Base-by-base conservation (phyloP, 1,140 invertebrate species). In the Drosophila varians region DNA sequence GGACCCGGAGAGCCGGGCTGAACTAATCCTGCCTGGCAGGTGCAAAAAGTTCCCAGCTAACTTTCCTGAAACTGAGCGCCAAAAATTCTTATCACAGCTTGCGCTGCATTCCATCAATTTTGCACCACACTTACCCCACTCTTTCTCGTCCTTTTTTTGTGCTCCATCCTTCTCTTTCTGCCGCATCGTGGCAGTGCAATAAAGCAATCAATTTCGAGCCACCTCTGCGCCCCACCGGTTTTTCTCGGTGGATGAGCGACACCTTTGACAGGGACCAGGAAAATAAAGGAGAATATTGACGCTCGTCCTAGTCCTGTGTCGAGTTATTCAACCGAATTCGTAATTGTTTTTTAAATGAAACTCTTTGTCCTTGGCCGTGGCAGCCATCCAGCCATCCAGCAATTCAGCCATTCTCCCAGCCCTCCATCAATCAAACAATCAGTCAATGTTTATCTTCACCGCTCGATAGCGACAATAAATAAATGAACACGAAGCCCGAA, bases 331-430 rank as follows among this genome's bases (percentile, higher is more conserved):
- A 77, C 56, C 61, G 54, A 64, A 57, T 46, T 57, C 53, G 68
- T 82, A 86, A 87, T 86, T 86, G 82, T 80, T 77, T 31, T 87
- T 86, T 73, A 74, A 87, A 73, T 70, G 80, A 56, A 86, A 80
- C 68, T 74, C 82, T 65, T 58, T 69, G 40, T 48, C 74, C 58
- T 62, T 74, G 76, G 60, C 71, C 60, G 25, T 60, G 72, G 49
- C 60, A 42, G 16, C 4, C 52, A 2, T 23, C n/a, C n/a, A n/a
- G n/a, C 49, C 51, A 53, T 55, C 42, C 49, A 64, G 61, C 72
- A 78, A 52, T 75, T 60, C 58, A 54, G 47, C 21, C 52, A 2
- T 23, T 18, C 43, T 0, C 9, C 4, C 16, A 4, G 12, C 46
- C 45, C 25, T 18, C 36, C 0, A 42, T 16, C 38, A 42, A 18